Conservation (phyloP, 35 echinoderm and acorn worm species). For the Stichopus chloronotus region DNA sequence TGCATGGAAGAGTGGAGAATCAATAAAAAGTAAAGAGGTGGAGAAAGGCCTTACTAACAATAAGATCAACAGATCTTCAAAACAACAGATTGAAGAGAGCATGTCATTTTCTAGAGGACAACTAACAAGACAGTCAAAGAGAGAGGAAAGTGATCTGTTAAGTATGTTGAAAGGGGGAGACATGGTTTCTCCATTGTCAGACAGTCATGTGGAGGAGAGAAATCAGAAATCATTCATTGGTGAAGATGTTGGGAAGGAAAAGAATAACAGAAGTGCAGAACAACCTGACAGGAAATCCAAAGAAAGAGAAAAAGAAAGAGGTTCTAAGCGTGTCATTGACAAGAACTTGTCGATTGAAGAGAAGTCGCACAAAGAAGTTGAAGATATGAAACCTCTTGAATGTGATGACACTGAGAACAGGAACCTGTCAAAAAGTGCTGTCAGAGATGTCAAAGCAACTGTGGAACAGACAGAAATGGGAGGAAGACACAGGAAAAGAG, state of each 20-base stretch:
- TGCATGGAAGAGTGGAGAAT: conserved; percentile 15
- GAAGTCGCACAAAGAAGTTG: too few species aligned
- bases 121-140: neutral
- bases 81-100: neutral
- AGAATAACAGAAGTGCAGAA: neutral
- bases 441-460: too few species aligned
- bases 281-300: neutral
- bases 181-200: neutral
- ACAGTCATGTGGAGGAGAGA: neutral
- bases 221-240: neutral
- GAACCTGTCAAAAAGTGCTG: too few species aligned
- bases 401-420: too few species aligned
- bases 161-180: conserved; percentile 50
- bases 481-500: neutral
- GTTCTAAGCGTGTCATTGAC: too few species aligned
- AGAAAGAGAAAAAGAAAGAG: too few species aligned
- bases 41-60: too few species aligned
- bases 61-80: too few species aligned
- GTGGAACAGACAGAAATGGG: too few species aligned
- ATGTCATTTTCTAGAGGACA: neutral
- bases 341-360: too few species aligned
- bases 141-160: conserved; percentile 21
- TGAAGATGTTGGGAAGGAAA: neutral
- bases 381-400: too few species aligned
- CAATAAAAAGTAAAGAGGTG: neutral